Conservation (phyloP, 1,140 invertebrate genomes). For the Portunus trituberculatus region DNA sequence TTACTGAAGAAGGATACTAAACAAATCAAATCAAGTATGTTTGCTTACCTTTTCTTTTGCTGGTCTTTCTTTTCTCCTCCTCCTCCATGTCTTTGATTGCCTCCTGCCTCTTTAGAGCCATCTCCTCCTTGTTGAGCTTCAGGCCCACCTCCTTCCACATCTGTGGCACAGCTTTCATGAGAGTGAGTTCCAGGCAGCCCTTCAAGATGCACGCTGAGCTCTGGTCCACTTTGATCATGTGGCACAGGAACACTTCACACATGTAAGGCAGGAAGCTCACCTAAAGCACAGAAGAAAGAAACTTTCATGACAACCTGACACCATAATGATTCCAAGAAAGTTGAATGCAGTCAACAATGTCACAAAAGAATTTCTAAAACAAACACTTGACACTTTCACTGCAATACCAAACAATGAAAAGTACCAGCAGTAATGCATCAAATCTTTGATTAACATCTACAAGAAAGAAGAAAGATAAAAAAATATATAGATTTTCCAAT, state of each 20-base stretch:
- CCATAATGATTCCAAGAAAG: not conserved
- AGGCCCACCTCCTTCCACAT: conserved; percentile 49
- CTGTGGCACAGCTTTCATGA: conserved; percentile 28
- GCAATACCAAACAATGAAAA: too few relatives aligned
- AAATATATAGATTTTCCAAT: too few relatives aligned
- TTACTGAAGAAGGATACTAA: not conserved
- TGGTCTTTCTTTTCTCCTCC: conserved; percentile 28
- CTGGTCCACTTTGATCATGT: conserved; percentile 55
- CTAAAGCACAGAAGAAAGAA: not conserved
- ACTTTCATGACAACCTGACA: not conserved
- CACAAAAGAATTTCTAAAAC: too few relatives aligned
- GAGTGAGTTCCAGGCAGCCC: conserved; percentile 28
- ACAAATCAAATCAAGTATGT: not conserved
- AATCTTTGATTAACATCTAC: too few relatives aligned
- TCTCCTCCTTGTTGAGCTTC: conserved; percentile 59
- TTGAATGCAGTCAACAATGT: too few relatives aligned
- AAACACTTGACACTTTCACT: too few relatives aligned
- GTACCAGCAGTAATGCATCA: too few relatives aligned
- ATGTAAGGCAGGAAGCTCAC: conserved; percentile 67
- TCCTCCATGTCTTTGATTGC: conserved; percentile 45
- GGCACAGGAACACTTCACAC: conserved; percentile 62
- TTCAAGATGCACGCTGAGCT: conserved; percentile 55
- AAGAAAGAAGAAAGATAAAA: too few relatives aligned
- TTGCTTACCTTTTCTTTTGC: conserved; percentile 49
- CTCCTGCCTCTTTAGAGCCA: conserved; percentile 53